Percentiles rank a stretch among this genome's conserved stretches.
Conservation (phyloP, 2,797 vertebrate species). For the Eidolon dupreanum region DNA sequence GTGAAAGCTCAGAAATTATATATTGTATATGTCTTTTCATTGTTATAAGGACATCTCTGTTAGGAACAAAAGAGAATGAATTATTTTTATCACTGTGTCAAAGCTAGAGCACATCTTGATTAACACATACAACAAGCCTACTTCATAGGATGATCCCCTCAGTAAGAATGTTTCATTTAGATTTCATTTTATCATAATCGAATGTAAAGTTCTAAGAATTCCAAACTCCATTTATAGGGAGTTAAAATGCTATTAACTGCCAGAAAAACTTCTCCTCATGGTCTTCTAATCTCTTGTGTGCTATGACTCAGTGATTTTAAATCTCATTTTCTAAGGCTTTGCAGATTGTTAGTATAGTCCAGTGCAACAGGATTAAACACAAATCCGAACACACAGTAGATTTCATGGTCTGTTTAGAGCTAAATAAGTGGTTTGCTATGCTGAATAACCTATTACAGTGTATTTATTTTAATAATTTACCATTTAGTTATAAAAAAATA, state of each 20-base stretch:
- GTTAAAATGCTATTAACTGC: conserved; percentile 61
- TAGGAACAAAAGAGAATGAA: conserved; percentile 42
- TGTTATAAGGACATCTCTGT: conserved; percentile 46
- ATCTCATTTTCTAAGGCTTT: conserved; percentile 61
- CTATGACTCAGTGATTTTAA: conserved; percentile 52
- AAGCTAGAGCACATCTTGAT: conserved; percentile 39
- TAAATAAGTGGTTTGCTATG: conserved; percentile 41
- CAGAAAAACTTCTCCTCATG: conserved; percentile 39
- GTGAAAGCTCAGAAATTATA: conserved; percentile 8
- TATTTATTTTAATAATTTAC: conserved; percentile 46
- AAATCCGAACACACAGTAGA: conserved; percentile 30
- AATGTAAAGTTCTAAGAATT: conserved; percentile 56
- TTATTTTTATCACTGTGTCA: conserved; percentile 52
- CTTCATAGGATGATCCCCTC: conserved; percentile 46
- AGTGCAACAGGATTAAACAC: conserved; percentile 52
- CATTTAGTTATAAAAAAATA: conserved; percentile 19
- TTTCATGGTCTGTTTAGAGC: conserved; percentile 39
- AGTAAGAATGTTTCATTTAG: conserved; percentile 62
- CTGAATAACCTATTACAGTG: conserved; percentile 42
- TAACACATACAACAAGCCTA: conserved; percentile 25
- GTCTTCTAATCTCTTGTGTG: conserved; percentile 61
- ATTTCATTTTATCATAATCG: conserved; percentile 59
- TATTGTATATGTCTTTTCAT: conserved; percentile 45
- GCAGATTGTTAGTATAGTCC: conserved; percentile 25
- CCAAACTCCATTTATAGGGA: conserved; percentile 24